Evolutionary conservation across 2,797 vertebrate genomes (phyloP).

Genomic region (Pipistrellus pygmaeus): DNA sequence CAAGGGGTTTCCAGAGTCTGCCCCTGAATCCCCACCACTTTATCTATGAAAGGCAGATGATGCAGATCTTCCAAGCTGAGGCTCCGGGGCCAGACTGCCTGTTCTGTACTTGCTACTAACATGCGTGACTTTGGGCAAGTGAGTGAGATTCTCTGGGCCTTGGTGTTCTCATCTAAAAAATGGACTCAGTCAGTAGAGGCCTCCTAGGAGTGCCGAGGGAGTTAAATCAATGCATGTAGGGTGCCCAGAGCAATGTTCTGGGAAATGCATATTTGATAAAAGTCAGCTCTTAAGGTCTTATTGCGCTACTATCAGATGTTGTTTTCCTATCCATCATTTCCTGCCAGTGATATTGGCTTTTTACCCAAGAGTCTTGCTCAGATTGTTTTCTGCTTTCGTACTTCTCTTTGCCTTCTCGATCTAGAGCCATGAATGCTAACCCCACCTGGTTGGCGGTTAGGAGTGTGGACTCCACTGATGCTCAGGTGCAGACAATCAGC

Average conservation of each 20-base stretch:
- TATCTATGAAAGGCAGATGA: not conserved
- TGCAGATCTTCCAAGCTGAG: not conserved
- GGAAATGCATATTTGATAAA: not conserved
- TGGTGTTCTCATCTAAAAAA: not conserved
- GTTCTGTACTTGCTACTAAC: not conserved
- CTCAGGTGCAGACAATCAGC: not conserved
- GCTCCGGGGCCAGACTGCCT: not conserved
- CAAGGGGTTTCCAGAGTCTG: not conserved
- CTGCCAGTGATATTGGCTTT: not conserved
- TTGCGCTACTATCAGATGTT: not conserved
- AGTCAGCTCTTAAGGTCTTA: not conserved
- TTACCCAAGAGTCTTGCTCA: not conserved
- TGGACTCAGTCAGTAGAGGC: not conserved
- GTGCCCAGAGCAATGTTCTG: not conserved
- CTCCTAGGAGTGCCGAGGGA: too few species aligned
- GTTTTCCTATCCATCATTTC: not conserved
- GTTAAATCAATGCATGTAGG: not conserved
- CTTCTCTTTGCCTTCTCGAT: not conserved
- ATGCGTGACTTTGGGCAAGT: not conserved
- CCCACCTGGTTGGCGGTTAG: not conserved
- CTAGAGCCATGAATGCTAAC: not conserved
- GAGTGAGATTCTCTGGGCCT: not conserved
- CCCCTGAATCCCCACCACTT: not conserved
- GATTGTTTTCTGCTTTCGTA: not conserved
- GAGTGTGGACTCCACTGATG: accelerated